Evolutionary conservation across 2,113 vertebrate species (phyloP).

Genomic region (Percopsis transmontana): DNA sequence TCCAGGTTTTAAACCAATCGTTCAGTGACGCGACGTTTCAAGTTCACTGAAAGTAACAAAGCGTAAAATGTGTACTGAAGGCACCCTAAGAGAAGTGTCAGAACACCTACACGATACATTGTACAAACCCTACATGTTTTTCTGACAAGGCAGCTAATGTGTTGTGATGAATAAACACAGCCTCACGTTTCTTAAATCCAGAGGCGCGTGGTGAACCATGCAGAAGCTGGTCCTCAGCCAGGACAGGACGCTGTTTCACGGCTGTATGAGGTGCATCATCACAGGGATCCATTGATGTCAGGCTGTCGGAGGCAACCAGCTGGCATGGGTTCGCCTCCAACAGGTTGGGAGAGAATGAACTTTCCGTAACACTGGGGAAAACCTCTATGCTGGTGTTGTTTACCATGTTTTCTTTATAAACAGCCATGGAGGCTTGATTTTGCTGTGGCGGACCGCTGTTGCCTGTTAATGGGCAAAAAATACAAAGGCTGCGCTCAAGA

Average conservation of each 20-base stretch:
- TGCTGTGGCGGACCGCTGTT: background rate
- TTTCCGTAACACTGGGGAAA: background rate
- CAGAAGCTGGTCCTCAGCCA: conserved; percentile 34
- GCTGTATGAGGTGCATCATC: background rate
- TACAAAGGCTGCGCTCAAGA: background rate
- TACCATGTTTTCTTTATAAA: background rate
- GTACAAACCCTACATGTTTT: too few relatives aligned
- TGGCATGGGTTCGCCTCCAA: background rate
- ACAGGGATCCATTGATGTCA: background rate
- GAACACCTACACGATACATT: too few relatives aligned
- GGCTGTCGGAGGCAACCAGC: background rate
- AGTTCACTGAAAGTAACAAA: too few relatives aligned
- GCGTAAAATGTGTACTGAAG: too few relatives aligned
- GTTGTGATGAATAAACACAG: background rate
- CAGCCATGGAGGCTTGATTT: background rate
- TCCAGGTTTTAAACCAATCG: too few relatives aligned
- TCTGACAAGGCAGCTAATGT: too few relatives aligned
- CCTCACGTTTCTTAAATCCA: conserved; percentile 47
- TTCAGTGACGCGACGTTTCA: too few relatives aligned
- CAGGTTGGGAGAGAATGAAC: background rate
- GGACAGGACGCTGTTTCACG: conserved; percentile 1
- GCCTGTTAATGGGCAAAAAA: background rate
- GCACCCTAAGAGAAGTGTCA: too few relatives aligned
- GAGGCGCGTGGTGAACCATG: conserved; percentile 38
- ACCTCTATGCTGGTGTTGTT: background rate